phyloP scores from a whole-genome alignment of 1,140 invertebrate species.

The Hypsibius dujardini region DNA sequence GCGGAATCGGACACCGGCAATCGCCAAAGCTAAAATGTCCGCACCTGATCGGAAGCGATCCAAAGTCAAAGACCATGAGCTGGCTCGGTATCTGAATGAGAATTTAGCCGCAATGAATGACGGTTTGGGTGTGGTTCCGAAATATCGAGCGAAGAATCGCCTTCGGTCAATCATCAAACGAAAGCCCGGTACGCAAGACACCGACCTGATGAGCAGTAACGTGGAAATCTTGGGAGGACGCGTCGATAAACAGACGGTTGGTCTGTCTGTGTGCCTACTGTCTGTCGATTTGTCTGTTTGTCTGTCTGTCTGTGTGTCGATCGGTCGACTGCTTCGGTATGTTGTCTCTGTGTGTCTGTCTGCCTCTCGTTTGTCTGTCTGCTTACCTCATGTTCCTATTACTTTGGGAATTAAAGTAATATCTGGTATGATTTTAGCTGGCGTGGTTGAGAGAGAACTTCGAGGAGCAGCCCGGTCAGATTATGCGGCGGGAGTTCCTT shows the following conservation, averaged over 20 bases:
- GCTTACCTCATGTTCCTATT: no score
- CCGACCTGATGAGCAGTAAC: conserved; percentile 5
- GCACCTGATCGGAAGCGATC: neutral
- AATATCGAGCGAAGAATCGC: conserved; percentile 13
- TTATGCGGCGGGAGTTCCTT: conserved; percentile 2
- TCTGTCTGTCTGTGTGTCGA: no score
- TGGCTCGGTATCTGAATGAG: neutral
- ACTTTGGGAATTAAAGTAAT: no score
- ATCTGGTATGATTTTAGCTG: neutral
- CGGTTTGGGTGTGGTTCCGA: neutral
- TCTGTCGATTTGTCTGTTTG: no score
- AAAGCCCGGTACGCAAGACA: conserved; percentile 14
- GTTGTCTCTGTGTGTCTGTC: no score
- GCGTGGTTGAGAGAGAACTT: conserved; percentile 13
- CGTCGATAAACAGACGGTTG: conserved; percentile 7
- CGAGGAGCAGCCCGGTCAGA: conserved; percentile 10
- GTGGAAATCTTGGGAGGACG: conserved; percentile 12
- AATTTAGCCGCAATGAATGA: neutral
- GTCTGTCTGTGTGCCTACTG: neutral
- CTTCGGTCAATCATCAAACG: conserved; percentile 6
- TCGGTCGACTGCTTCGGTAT: no score
- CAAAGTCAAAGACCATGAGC: neutral
- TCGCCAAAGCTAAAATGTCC: neutral
- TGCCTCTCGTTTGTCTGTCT: no score
- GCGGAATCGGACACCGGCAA: neutral